Evolutionary conservation across 1,140 invertebrate genomes (phyloP).

Genomic region (Drosophila parvula): DNA sequence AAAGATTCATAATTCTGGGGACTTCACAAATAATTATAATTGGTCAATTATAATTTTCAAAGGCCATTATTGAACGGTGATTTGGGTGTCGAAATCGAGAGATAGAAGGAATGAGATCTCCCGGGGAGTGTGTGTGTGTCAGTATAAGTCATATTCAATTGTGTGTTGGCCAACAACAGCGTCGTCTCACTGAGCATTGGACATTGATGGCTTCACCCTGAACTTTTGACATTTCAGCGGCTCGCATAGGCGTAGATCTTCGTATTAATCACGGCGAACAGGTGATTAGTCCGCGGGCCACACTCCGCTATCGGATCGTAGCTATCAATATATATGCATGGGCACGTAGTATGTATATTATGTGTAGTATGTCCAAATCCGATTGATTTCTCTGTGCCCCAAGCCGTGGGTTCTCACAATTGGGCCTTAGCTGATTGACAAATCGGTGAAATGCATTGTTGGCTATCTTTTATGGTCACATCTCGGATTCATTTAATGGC

Average conservation of each 20-base stretch:
- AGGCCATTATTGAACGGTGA: slow-evolving; percentile 15
- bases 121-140: slow-evolving; percentile 17
- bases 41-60: slow-evolving; percentile 31
- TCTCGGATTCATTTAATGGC: slow-evolving; percentile 24
- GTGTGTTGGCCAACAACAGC: slow-evolving; percentile 48
- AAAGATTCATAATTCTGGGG: slow-evolving; percentile 9
- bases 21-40: slow-evolving; percentile 25
- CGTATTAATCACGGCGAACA: slow-evolving; percentile 75
- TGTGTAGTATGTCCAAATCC: slow-evolving; percentile 15
- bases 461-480: slow-evolving; percentile 30
- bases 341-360: slow-evolving; percentile 29
- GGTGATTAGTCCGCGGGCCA: slow-evolving; percentile 71
- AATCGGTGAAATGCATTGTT: slow-evolving; percentile 40
- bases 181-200: slow-evolving; percentile 61
- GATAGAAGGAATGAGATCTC: slow-evolving; percentile 22
- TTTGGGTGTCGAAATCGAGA: slow-evolving; percentile 33
- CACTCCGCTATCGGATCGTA: slow-evolving; percentile 17
- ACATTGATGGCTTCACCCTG: slow-evolving; percentile 77
- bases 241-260: slow-evolving; percentile 49
- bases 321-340: slow-evolving; percentile 43
- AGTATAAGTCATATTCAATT: slow-evolving; percentile 33
- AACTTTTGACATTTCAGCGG: slow-evolving; percentile 71
- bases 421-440: slow-evolving; percentile 20
- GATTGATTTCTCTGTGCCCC: slow-evolving; percentile 22
- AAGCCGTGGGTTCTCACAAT: slow-evolving; percentile 21